phyloP scores from a whole-genome alignment of 2,797 vertebrate genomes.

The Tadarida brasiliensis region DNA sequence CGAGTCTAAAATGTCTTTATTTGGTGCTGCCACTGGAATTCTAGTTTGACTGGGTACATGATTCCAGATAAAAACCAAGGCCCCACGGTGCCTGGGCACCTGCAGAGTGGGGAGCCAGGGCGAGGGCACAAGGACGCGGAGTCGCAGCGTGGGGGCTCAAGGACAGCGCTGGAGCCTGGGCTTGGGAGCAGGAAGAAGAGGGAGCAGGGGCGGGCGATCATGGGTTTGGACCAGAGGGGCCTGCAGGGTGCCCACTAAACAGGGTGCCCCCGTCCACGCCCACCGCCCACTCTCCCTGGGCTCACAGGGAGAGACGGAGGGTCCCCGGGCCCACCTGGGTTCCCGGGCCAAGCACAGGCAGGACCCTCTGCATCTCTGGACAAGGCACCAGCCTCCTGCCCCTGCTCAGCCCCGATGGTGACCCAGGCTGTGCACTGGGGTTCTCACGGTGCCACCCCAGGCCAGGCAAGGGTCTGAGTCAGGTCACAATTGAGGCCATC shows the following conservation, averaged over 20 bases:
- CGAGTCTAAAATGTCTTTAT: not conserved
- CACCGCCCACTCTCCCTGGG: rapidly evolving
- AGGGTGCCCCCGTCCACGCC: rapidly evolving
- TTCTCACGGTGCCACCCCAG: rapidly evolving
- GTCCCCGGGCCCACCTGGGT: rapidly evolving
- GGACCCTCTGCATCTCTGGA: not conserved
- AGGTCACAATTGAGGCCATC: not conserved
- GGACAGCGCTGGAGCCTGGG: rapidly evolving
- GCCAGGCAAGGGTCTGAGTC: rapidly evolving
- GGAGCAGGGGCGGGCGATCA: not conserved
- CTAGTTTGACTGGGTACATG: not conserved
- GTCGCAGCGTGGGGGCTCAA: no score
- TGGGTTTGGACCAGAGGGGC: rapidly evolving
- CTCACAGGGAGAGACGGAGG: rapidly evolving
- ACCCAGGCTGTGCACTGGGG: not conserved
- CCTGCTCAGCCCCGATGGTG: not conserved
- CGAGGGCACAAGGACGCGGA: rapidly evolving
- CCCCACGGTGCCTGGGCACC: not conserved
- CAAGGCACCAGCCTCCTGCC: not conserved
- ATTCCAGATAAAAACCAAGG: not conserved
- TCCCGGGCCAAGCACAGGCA: rapidly evolving
- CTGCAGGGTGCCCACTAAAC: no score
- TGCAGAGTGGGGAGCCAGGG: not conserved
- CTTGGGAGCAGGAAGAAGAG: not conserved
- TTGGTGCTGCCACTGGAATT: not conserved